A percentile compares a stretch with the other conserved stretches of the same genome.
Conservation (phyloP, 92 coral and sea anemone species). For the Porites rus region DNA sequence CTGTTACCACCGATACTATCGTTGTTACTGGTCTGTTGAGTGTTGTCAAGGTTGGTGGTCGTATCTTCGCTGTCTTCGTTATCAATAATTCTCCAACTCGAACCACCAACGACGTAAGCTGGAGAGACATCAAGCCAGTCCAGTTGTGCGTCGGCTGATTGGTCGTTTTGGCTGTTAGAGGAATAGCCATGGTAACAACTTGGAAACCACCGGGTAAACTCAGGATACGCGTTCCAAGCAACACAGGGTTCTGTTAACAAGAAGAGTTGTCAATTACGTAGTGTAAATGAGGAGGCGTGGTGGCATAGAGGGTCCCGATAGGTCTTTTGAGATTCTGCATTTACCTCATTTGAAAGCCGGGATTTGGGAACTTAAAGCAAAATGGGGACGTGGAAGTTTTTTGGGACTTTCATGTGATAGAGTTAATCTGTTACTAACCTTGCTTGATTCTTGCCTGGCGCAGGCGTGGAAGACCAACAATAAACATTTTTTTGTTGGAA, state of each 20-base stretch:
- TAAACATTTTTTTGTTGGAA: constrained; percentile 44
- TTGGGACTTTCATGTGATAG: too few relatives aligned
- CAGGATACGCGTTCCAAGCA: constrained; percentile 35
- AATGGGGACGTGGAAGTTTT: too few relatives aligned
- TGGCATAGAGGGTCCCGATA: too few relatives aligned
- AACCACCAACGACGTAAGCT: background rate
- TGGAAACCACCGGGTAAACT: constrained; percentile 57
- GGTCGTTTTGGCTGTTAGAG: background rate
- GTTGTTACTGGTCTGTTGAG: background rate
- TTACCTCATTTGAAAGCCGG: too few relatives aligned
- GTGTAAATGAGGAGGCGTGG: too few relatives aligned
- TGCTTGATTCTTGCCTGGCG: constrained; percentile 55
- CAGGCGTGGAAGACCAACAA: constrained; percentile 69
- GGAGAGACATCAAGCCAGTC: constrained; percentile 38
- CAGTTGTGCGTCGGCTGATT: constrained; percentile 15
- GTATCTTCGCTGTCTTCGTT: too few relatives aligned
- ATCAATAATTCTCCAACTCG: too few relatives aligned
- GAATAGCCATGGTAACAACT: constrained; percentile 56
- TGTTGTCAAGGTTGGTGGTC: too few relatives aligned
- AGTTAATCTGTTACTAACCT: constrained; percentile 4
- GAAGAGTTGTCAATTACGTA: too few relatives aligned
- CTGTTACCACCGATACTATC: background rate
- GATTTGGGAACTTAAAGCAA: too few relatives aligned
- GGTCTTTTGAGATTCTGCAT: too few relatives aligned
- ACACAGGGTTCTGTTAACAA: constrained; percentile 46